A percentile compares a stretch with the other conserved stretches of the same genome.
phyloP scores from a whole-genome alignment of 2,888 invertebrate genomes.

The Volucella inflata region DNA sequence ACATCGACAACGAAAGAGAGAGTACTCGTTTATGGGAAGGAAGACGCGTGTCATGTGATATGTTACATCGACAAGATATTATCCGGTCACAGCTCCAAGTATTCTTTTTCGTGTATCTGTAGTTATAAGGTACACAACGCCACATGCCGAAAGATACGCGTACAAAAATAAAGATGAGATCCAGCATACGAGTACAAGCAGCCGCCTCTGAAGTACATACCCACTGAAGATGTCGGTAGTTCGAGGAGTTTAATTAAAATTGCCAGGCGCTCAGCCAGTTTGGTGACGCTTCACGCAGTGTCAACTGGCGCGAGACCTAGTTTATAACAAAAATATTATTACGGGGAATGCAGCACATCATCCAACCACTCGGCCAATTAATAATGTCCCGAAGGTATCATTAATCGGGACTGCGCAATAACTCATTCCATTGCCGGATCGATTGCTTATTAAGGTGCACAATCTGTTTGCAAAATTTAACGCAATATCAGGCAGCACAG shows the following conservation, averaged over 20 bases:
- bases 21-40: constrained; percentile 35
- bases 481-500: constrained; percentile 34
- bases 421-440: constrained; percentile 69
- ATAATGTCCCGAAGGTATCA: constrained; percentile 72
- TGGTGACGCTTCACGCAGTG: constrained; percentile 62
- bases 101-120: constrained; percentile 48
- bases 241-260: constrained; percentile 71
- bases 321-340: constrained; percentile 71
- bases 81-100: constrained; percentile 27
- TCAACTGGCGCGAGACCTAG: constrained; percentile 72
- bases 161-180: background rate
- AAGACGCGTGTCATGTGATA: constrained; percentile 73
- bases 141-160: constrained; percentile 13
- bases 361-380: constrained; percentile 69
- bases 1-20: constrained; percentile 38
- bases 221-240: constrained; percentile 68
- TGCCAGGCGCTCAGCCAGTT: constrained; percentile 64
- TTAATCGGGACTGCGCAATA: constrained; percentile 72
- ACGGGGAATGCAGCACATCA: constrained; percentile 61
- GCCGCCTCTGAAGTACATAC: constrained; percentile 7
- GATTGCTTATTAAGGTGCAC: constrained; percentile 68
- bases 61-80: constrained; percentile 64
- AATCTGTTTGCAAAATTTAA: constrained; percentile 57
- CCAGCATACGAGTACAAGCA: background rate
- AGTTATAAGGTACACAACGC: background rate